Percentiles rank a stretch among this genome's conserved stretches.
These are phyloP conservation scores for Zalophus californianus DNA, from an alignment of 2,797 vertebrate species.

Conservation along the genomic window DNA sequence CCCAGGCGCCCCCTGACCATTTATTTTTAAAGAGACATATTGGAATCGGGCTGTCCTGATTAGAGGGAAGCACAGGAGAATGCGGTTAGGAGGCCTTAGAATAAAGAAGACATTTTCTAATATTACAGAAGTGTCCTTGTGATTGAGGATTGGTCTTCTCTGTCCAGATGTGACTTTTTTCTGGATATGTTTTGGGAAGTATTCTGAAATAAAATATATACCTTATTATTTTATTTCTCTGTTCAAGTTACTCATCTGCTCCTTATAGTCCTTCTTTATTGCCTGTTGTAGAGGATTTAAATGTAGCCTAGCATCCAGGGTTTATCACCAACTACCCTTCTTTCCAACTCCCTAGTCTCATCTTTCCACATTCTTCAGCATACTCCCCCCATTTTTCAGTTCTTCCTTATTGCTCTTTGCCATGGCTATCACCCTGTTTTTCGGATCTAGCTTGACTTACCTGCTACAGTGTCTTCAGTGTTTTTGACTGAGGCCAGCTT, in stretches of 20 bases:
- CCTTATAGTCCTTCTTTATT: background rate
- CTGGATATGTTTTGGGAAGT: conserved; percentile 33
- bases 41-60: background rate
- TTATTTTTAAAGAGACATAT: conserved; percentile 48
- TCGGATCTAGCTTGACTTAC: conserved; percentile 4
- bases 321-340: background rate
- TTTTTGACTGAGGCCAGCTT: conserved; percentile 52
- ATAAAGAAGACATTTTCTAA: conserved; percentile 7
- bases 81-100: background rate
- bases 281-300: background rate
- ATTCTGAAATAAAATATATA: conserved; percentile 50
- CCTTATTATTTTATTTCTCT: conserved; percentile 55
- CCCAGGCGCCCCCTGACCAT: background rate
- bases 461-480: background rate
- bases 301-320: background rate
- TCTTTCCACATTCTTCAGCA: background rate
- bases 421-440: background rate
- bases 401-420: background rate
- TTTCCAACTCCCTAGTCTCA: background rate
- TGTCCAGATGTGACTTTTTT: conserved; percentile 21
- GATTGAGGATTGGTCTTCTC: background rate
- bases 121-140: background rate
- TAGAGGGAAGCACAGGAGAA: background rate
- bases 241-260: conserved; percentile 23
- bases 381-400: background rate